Conservation (phyloP, 2,888 invertebrate genomes). For the Chrysolina americana region DNA sequence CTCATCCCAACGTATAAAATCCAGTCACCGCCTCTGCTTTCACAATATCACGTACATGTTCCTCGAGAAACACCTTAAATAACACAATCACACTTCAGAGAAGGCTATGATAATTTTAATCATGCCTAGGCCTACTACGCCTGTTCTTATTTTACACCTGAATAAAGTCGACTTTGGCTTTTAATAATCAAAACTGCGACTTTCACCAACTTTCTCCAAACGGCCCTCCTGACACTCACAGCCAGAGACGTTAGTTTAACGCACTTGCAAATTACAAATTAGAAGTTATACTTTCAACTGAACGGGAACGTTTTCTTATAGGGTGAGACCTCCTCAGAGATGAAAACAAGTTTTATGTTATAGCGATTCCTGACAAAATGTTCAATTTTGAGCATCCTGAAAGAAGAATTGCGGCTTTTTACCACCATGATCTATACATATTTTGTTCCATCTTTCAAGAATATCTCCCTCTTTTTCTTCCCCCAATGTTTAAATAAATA, state of each 20-base stretch:
- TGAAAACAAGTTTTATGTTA: neutral
- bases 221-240: constrained; percentile 66
- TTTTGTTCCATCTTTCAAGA: no score
- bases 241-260: constrained; percentile 66
- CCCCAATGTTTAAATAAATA: no score
- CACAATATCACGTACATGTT: constrained; percentile 57
- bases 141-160: constrained; percentile 59
- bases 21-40: constrained; percentile 32
- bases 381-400: neutral
- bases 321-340: neutral
- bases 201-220: constrained; percentile 67
- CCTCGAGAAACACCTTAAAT: constrained; percentile 66
- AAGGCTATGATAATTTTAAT: constrained; percentile 68
- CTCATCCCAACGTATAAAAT: constrained; percentile 17
- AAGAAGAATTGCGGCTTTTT: no score
- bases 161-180: constrained; percentile 62
- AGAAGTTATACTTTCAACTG: constrained; percentile 66
- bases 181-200: constrained; percentile 68
- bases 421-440: no score
- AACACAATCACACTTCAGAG: constrained; percentile 68
- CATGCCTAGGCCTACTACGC: constrained; percentile 57
- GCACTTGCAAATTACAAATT: constrained; percentile 69
- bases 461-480: no score
- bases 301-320: neutral
- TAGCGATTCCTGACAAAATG: neutral